Conservation (phyloP, 2,888 invertebrate genomes). For the Synanthedon vespiformis region DNA sequence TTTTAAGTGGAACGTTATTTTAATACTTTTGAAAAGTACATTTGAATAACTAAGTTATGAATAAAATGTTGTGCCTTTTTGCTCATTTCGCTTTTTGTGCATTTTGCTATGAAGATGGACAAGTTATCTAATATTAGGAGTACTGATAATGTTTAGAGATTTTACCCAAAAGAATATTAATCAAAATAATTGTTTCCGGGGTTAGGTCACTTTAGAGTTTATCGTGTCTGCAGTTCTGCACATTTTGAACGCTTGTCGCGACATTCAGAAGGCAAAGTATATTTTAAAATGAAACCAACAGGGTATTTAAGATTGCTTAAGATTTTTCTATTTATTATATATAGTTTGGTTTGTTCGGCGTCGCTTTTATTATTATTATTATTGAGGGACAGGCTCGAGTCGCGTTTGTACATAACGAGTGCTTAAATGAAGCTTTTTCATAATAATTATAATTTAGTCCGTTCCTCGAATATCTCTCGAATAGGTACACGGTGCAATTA, state of each 20-base stretch:
- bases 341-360: conserved; percentile 25
- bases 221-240: conserved; percentile 13
- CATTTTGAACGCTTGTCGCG: conserved; percentile 1
- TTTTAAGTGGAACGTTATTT: too few relatives aligned
- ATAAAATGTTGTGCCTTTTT: too few relatives aligned
- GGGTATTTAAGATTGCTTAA: conserved; percentile 70
- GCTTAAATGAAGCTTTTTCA: conserved; percentile 63
- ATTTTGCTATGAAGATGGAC: too few relatives aligned
- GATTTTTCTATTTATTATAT: conserved; percentile 63
- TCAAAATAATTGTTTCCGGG: too few relatives aligned
- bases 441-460: conserved; percentile 37
- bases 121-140: too few relatives aligned
- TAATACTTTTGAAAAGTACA: too few relatives aligned
- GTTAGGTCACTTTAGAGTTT: too few relatives aligned
- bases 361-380: conserved; percentile 6
- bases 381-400: background rate
- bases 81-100: too few relatives aligned
- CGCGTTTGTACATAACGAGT: conserved; percentile 52
- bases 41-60: too few relatives aligned
- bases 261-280: conserved; percentile 10
- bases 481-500: background rate
- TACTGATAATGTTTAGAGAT: too few relatives aligned
- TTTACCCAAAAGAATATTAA: too few relatives aligned
- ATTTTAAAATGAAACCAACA: conserved; percentile 62
- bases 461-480: conserved; percentile 5